Base-by-base conservation (phyloP, 2,888 invertebrate genomes). In the Drosophila villosipedis region DNA sequence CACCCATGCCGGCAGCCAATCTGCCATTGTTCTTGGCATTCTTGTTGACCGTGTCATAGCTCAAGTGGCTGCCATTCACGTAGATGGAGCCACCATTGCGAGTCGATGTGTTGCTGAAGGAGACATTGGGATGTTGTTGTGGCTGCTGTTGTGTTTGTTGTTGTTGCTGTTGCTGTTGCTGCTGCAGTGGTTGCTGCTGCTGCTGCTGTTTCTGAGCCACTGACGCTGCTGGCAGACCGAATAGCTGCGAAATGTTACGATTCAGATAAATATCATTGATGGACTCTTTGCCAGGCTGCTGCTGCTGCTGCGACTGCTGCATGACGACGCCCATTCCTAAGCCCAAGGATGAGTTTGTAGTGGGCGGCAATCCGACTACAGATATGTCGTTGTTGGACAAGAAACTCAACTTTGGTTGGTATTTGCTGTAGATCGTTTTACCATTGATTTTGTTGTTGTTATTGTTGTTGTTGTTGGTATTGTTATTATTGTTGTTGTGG, bases 251-350 rank as follows among this genome's bases (percentile, higher is more conserved):
- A 63, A 92, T 90, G 64, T 92, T 93, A 28, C 92, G 92, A 73
- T 92, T 92, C n/a, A 92, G 57, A 66, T 91, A 92, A 31, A 92
- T 93, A 64, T 93, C 93, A 68, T 92, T 93, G 58, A 93, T 91
- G 12, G 92, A 87, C 73, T 92, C 93, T 3, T 84, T 81, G 9
- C 76, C 76, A 7, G 90, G 76, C 2, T 64, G 52, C 73, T 54
- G 72, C 76, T 80, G 37, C 41, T 71, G 43, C 65, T 35, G 25
- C 19, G 35, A 41, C 63, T 12, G 41, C 22, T 41, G 87, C 59
- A 89, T 68, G 6, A 84, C 82, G 49, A 69, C 66, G 9, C 65
- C 65, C 65, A 90, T 66, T 12, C 88, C 84, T 57, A 70, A 60
- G 9, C 68, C 68, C 53, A 81, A 58, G 14, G 53, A 47, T 6